Conservation (phyloP, 2,113 vertebrate species). For the Gambusia holbrooki region DNA sequence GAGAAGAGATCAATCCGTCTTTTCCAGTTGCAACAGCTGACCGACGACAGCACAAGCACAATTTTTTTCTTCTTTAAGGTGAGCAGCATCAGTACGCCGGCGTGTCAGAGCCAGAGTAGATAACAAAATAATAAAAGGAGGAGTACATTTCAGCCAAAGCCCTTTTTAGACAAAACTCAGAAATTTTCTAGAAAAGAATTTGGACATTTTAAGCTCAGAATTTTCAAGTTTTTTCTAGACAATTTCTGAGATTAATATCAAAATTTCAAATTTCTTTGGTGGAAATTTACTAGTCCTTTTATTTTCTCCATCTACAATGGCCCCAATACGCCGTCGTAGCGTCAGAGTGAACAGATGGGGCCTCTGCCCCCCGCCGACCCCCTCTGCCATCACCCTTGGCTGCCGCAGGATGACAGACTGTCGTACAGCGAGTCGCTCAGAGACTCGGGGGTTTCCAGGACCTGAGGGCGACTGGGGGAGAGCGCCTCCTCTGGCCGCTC, state of each 20-base stretch:
- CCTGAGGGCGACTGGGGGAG: constrained; percentile 83
- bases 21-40: constrained; percentile 59
- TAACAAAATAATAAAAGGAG: no score
- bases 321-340: no score
- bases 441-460: constrained; percentile 91
- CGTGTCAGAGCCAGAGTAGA: no score
- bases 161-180: no score
- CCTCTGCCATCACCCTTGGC: constrained; percentile 85
- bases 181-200: no score
- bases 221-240: no score
- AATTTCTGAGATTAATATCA: no score
- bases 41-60: constrained; percentile 1
- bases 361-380: neutral
- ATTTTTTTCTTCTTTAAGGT: constrained; percentile 30
- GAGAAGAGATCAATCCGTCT: constrained; percentile 59
- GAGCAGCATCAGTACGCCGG: constrained; percentile 35
- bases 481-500: constrained; percentile 84
- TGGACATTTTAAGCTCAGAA: no score
- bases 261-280: no score
- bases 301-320: no score
- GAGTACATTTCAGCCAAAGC: no score
- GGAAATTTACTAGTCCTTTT: no score
- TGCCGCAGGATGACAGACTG: constrained; percentile 94
- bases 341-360: neutral
- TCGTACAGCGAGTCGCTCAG: constrained; percentile 95